phyloP scores from a whole-genome alignment of 2,797 vertebrate genomes.

The Enteromius radiatus region DNA sequence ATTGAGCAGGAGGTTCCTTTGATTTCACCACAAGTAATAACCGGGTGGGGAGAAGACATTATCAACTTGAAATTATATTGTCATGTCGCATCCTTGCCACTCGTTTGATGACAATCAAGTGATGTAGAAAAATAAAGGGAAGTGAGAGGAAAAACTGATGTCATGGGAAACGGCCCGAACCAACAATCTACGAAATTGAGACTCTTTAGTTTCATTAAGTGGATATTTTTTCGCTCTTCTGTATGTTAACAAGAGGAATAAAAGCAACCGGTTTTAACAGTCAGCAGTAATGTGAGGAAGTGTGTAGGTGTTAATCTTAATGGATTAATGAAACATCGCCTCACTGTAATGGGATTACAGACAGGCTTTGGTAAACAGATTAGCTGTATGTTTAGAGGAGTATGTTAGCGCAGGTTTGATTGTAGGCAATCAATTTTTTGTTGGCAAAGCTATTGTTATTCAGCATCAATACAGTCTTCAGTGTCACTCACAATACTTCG shows the following conservation, averaged over 20 bases:
- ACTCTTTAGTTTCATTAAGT: background rate
- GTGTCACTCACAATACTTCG: background rate
- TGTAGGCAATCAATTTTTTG: background rate
- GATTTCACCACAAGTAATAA: slow-evolving; percentile 23
- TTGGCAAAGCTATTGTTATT: background rate
- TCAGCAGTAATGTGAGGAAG: slow-evolving; percentile 20
- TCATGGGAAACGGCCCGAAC: background rate
- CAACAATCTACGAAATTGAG: background rate
- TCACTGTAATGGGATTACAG: slow-evolving; percentile 70
- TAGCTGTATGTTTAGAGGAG: slow-evolving; percentile 55
- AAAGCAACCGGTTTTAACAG: background rate
- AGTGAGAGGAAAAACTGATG: background rate
- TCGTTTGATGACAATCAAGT: background rate
- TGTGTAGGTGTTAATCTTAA: slow-evolving; percentile 63
- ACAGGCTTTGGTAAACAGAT: slow-evolving; percentile 49
- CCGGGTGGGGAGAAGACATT: background rate
- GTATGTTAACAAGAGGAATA: background rate
- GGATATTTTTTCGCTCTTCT: background rate
- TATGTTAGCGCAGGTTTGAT: background rate
- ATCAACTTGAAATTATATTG: background rate
- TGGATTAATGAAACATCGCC: slow-evolving; percentile 76
- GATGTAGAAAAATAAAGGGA: slow-evolving; percentile 2
- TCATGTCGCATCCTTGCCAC: background rate
- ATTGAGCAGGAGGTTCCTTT: background rate
- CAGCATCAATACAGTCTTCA: background rate